Conservation (phyloP, 2,797 vertebrate species). For the Sebastes iracundus region DNA sequence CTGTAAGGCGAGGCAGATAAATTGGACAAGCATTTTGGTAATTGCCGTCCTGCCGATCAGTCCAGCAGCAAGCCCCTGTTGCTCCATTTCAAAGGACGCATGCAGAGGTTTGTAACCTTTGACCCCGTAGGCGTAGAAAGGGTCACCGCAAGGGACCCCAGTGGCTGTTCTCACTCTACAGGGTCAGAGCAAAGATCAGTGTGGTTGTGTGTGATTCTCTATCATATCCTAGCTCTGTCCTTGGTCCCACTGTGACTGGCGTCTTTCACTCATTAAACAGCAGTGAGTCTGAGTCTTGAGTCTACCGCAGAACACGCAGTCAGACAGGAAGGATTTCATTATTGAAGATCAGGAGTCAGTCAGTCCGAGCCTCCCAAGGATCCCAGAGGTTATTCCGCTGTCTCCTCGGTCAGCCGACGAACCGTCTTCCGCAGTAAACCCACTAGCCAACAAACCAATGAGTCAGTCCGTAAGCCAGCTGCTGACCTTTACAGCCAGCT, state of each 20-base stretch:
- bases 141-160: slow-evolving; percentile 45
- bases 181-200: slow-evolving; percentile 54
- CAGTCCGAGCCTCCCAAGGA: not conserved
- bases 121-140: slow-evolving; percentile 60
- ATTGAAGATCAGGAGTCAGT: not conserved
- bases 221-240: slow-evolving; percentile 13
- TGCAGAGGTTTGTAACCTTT: slow-evolving; percentile 61
- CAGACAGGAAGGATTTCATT: slow-evolving; percentile 7
- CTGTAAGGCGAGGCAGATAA: slow-evolving; percentile 34
- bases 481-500: slow-evolving; percentile 62
- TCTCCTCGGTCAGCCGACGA: not conserved
- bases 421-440: not conserved
- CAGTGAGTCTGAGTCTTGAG: slow-evolving; percentile 57
- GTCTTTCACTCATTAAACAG: slow-evolving; percentile 80
- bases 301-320: slow-evolving; percentile 22
- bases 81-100: slow-evolving; percentile 67
- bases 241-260: slow-evolving; percentile 68
- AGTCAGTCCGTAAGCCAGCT: slow-evolving; percentile 17
- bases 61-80: slow-evolving; percentile 39
- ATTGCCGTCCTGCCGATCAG: slow-evolving; percentile 57
- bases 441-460: slow-evolving; percentile 1
- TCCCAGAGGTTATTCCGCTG: not conserved
- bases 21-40: slow-evolving; percentile 18
- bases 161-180: slow-evolving; percentile 20
- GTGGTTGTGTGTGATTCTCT: slow-evolving; percentile 4